Base-by-base conservation (phyloP, 2,113 vertebrate species). In the Callithrix jacchus region DNA sequence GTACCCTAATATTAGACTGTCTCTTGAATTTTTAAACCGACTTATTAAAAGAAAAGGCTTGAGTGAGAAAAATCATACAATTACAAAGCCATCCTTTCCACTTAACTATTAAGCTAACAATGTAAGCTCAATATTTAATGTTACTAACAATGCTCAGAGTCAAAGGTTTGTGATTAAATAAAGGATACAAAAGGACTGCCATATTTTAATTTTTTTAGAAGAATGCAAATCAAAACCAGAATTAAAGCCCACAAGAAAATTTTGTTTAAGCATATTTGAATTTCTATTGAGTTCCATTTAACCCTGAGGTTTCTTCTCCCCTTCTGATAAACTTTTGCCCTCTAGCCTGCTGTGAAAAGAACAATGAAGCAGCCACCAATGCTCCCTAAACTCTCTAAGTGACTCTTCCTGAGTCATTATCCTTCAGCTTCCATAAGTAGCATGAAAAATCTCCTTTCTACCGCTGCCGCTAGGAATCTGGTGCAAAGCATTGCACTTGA, bases 261-360 rank as follows among this genome's bases (percentile, higher is more conserved):
- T 97, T 96, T 97, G 45, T 97, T 98, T 97, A 97, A 98, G 97
- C 93, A 96, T 95, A 95, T 97, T 98, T 97, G 97, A 98, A 97
- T 98, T 98, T 97, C 97, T 93, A 80, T 97, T 97, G 89, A 97
- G 95, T 90, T 98, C 96, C 77, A 88, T 97, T 98, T 98, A 98
- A 98, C 97, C 97, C 93, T 97, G 84, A 71, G 58, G 85, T 96
- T 96, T 96, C 71, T 40, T 20, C 49, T 70, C 17, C 13, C 47
- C 54, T 95, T 81, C 93, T 97, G 98, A 98, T 98, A 98, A 98
- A 98, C 95, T 98, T 98, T 98, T 98, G 91, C 97, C 98, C 96
- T 96, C 77, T 80, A 42, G 37, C 97, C 97, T 97, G 98, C 98
- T 98, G 97, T 96, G 97, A 94, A 95, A 93, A 96, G 97, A 98